phyloP scores from a whole-genome alignment of 2,113 vertebrate genomes.

The Crotophaga sulcirostris region DNA sequence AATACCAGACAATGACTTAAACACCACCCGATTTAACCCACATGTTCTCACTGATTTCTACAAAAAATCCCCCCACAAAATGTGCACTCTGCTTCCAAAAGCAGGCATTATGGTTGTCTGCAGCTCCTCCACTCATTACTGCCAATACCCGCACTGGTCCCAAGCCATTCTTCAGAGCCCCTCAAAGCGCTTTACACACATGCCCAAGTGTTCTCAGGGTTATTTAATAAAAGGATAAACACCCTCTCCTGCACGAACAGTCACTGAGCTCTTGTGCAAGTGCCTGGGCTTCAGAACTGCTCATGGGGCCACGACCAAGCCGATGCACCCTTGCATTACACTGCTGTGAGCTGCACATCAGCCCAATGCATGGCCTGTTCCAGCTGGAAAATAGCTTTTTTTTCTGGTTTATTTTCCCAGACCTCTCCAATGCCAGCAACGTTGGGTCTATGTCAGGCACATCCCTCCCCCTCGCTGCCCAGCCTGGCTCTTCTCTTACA shows the following conservation, averaged over 20 bases:
- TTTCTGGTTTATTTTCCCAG: not conserved
- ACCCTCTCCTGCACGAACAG: fast-evolving
- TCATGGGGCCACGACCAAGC: not conserved
- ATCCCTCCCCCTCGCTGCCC: not conserved
- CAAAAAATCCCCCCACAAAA: not conserved
- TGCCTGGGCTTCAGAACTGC: not conserved
- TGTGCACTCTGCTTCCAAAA: not conserved
- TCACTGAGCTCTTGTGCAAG: not conserved
- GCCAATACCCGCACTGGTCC: not conserved
- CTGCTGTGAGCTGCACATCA: fast-evolving
- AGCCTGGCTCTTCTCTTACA: not conserved
- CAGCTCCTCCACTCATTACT: fast-evolving
- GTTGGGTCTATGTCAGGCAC: not conserved
- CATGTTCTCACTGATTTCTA: not conserved
- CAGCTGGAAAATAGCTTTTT: not conserved
- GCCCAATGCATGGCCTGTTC: not conserved
- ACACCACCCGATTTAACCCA: not conserved
- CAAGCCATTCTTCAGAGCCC: not conserved
- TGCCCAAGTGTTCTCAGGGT: fast-evolving
- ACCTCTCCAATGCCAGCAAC: not conserved
- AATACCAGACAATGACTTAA: not conserved
- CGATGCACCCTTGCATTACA: fast-evolving
- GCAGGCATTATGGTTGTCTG: fast-evolving
- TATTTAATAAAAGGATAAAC: not conserved
- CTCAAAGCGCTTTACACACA: fast-evolving